These are phyloP conservation scores for Trachops cirrhosus DNA, from an alignment of 2,797 vertebrate species.

Conservation along the genomic window DNA sequence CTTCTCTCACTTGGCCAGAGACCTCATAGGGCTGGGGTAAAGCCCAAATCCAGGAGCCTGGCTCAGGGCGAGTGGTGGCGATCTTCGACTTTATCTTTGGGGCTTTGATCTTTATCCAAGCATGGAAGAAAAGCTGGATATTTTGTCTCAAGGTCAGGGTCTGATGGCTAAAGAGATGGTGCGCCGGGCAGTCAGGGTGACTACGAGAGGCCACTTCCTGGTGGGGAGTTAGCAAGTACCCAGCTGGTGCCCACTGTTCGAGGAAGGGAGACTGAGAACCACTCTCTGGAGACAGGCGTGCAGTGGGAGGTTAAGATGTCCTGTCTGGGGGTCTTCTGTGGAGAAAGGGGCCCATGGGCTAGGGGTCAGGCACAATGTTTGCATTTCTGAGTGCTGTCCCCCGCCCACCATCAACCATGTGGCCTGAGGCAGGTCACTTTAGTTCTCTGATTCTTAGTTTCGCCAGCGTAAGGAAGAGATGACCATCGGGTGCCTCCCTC, in stretches of 20 bases:
- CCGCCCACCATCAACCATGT: too few relatives aligned
- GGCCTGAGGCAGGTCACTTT: background rate
- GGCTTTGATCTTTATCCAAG: slow-evolving; percentile 35
- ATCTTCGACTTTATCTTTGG: background rate
- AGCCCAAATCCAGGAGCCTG: background rate
- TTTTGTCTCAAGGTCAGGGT: background rate
- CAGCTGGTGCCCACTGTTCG: background rate
- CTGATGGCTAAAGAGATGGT: background rate
- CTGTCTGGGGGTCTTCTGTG: background rate
- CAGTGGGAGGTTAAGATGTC: background rate
- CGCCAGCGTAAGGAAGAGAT: background rate
- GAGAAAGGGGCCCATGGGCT: background rate
- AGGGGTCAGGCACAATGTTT: background rate
- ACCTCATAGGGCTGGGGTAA: background rate
- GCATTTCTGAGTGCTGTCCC: background rate
- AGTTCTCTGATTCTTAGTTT: background rate
- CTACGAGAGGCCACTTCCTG: background rate
- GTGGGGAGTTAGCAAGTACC: background rate
- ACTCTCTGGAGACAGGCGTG: background rate
- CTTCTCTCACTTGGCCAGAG: background rate
- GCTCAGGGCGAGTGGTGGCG: too few relatives aligned
- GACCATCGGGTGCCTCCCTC: background rate
- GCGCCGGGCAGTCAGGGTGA: background rate
- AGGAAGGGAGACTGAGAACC: background rate
- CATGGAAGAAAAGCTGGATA: slow-evolving; percentile 14